Conservation (phyloP, 2,888 invertebrate species). For the Tachystola acroxantha region DNA sequence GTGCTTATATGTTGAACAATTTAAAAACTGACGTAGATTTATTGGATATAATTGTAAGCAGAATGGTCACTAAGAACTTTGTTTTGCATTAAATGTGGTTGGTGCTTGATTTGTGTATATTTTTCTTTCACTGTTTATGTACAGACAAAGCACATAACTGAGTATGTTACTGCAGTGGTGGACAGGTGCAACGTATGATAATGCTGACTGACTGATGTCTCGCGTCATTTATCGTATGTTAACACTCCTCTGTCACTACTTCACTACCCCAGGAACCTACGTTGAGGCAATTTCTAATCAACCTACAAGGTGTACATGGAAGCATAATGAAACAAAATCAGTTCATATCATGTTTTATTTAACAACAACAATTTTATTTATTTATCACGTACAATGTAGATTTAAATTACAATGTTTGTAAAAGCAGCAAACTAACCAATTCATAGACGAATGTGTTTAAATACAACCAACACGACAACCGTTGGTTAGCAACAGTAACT, state of each 20-base stretch:
- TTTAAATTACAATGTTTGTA: constrained; percentile 63
- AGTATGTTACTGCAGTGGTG: no score
- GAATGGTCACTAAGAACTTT: constrained; percentile 82
- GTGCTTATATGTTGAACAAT: constrained; percentile 79
- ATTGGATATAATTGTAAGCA: constrained; percentile 80
- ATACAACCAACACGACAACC: constrained; percentile 6
- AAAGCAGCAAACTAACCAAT: constrained; percentile 54
- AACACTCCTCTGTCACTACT: no score
- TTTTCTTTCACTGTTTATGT: no score
- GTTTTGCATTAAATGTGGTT: constrained; percentile 54
- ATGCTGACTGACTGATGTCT: no score
- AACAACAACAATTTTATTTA: constrained; percentile 73
- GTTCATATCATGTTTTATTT: constrained; percentile 54
- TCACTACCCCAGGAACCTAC: no score
- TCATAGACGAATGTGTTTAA: constrained; percentile 34
- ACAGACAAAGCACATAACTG: no score
- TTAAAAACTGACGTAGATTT: constrained; percentile 56
- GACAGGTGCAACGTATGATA: no score
- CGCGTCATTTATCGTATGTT: no score
- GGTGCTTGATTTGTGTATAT: no score
- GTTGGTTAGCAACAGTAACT: no score
- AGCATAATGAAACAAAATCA: constrained; percentile 15
- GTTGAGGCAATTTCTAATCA: no score
- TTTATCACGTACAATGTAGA: constrained; percentile 72
- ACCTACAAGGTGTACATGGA: no score